phyloP scores from a whole-genome alignment of 92 coral and sea anemone genomes.

The Virgularia gustaviana region DNA sequence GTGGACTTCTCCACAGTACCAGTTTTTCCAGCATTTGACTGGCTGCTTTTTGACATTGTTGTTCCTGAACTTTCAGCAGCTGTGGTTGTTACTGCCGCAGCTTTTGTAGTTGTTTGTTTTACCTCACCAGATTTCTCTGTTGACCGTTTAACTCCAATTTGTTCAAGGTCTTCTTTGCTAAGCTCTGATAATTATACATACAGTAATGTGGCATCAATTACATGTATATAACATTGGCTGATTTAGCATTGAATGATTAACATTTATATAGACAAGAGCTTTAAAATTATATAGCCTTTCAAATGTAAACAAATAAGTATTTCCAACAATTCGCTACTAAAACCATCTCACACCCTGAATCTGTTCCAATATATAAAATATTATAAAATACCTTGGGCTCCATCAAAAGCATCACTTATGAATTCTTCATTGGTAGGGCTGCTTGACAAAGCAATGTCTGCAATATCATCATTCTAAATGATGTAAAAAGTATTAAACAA shows the following conservation, averaged over 20 bases:
- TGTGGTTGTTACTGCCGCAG: slow-evolving; percentile 10
- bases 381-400: slow-evolving; percentile 60
- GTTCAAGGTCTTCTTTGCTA: slow-evolving; percentile 84
- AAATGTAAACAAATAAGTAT: neutral
- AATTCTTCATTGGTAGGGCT: slow-evolving; percentile 81
- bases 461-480: slow-evolving; percentile 26
- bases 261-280: neutral
- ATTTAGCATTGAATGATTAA: neutral
- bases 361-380: no score
- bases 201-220: no score
- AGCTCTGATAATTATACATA: no score
- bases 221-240: no score
- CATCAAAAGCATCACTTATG: slow-evolving; percentile 78
- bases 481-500: neutral
- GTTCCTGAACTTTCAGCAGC: neutral
- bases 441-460: slow-evolving; percentile 54
- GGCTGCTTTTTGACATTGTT: neutral
- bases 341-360: no score
- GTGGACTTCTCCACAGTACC: slow-evolving; percentile 36
- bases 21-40: neutral
- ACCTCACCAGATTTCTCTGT: neutral
- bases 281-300: neutral
- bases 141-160: slow-evolving; percentile 77
- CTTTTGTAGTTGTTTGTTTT: neutral
- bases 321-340: neutral